phyloP scores from a whole-genome alignment of 2,113 vertebrate species.

The Hucho hucho region DNA sequence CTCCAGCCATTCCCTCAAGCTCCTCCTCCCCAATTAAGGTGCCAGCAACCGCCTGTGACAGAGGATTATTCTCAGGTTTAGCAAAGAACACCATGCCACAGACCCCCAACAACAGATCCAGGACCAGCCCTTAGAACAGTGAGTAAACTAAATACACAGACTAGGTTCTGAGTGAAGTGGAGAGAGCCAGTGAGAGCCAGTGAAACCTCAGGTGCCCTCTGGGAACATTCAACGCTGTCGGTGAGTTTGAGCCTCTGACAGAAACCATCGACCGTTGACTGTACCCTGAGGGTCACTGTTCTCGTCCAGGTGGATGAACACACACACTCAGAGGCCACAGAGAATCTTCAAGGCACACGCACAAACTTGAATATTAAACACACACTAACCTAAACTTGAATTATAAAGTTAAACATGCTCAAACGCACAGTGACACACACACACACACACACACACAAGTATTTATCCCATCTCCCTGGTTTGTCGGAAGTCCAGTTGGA shows the following conservation, averaged over 20 bases:
- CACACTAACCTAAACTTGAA: not conserved
- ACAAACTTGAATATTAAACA: not conserved
- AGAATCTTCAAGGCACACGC: not conserved
- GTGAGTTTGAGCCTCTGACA: slow-evolving; percentile 86
- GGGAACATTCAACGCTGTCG: slow-evolving; percentile 98
- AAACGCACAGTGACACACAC: not conserved
- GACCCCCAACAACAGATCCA: too few species aligned
- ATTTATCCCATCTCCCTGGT: not conserved
- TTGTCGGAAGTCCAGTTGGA: not conserved
- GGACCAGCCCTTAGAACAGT: too few species aligned
- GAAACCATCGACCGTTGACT: slow-evolving; percentile 92
- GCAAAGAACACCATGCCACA: too few species aligned
- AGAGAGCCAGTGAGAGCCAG: not conserved
- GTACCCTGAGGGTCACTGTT: slow-evolving; percentile 83
- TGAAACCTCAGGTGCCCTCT: slow-evolving; percentile 55
- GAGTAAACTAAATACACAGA: too few species aligned
- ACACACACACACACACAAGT: not conserved
- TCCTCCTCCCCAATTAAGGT: too few species aligned
- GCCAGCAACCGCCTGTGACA: too few species aligned
- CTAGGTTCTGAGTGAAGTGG: too few species aligned
- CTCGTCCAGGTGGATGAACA: not conserved
- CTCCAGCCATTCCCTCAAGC: too few species aligned
- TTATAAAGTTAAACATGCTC: not conserved
- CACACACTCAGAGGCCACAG: not conserved
- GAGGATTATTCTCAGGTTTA: too few species aligned